phyloP scores from a whole-genome alignment of 1,140 invertebrate species.

The Drosophila pandora region DNA sequence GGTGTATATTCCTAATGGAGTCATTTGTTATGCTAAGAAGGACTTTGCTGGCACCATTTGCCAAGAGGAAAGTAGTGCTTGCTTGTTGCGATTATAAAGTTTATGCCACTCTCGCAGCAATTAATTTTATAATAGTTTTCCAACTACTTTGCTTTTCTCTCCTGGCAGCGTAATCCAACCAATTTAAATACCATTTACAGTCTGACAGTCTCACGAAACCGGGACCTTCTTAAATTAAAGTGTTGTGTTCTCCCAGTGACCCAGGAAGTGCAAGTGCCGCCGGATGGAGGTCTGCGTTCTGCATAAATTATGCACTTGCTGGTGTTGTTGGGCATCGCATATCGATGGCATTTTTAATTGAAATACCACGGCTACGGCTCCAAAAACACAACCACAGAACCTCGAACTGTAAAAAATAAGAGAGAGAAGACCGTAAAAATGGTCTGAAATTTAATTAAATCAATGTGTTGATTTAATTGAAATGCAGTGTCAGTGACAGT shows the following conservation, averaged over 20 bases:
- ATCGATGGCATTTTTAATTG: conserved; percentile 78
- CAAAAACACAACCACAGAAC: neutral
- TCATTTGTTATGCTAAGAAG: conserved; percentile 25
- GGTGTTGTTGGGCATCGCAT: conserved; percentile 37
- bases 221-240: conserved; percentile 5
- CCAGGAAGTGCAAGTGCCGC: conserved; percentile 26
- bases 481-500: conserved; percentile 41
- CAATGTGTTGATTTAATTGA: conserved; percentile 77
- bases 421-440: conserved; percentile 6
- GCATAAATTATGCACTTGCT: conserved; percentile 65
- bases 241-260: neutral
- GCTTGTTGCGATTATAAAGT: conserved; percentile 7
- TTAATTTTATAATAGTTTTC: conserved; percentile 7
- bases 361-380: conserved; percentile 19
- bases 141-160: neutral
- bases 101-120: neutral
- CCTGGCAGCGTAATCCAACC: neutral
- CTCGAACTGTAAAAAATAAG: neutral
- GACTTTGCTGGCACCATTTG: neutral
- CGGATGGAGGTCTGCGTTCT: neutral
- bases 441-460: conserved; percentile 72
- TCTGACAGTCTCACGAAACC: neutral
- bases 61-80: neutral
- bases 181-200: conserved; percentile 3
- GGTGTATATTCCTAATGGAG: conserved; percentile 19